These are phyloP conservation scores for Vanacampus margaritifer DNA, from an alignment of 2,113 vertebrate species.

Conservation along the genomic window DNA sequence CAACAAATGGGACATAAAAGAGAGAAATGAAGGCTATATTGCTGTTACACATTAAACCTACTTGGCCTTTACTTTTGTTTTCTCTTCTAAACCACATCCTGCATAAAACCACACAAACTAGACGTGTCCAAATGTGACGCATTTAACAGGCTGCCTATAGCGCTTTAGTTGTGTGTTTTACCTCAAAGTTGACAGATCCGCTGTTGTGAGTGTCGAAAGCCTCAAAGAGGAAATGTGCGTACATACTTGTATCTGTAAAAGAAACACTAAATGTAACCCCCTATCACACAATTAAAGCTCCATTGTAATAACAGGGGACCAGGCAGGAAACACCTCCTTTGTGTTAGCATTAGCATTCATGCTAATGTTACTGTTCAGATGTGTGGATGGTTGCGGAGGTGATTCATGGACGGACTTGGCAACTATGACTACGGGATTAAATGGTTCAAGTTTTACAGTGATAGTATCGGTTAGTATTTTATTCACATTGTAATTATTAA, in stretches of 20 bases:
- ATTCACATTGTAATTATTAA: too few species aligned
- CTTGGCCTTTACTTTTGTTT: neutral
- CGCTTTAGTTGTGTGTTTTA: slow-evolving; percentile 53
- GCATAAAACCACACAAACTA: neutral
- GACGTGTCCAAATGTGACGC: neutral
- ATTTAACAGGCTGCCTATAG: neutral
- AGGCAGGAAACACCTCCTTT: too few species aligned
- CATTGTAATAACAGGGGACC: too few species aligned
- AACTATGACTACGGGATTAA: too few species aligned
- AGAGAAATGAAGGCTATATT: neutral
- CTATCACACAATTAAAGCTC: neutral
- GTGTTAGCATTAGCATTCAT: too few species aligned
- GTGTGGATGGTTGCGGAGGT: too few species aligned
- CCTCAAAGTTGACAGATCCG: slow-evolving; percentile 90
- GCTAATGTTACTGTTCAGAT: too few species aligned
- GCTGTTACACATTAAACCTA: neutral
- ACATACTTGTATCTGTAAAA: slow-evolving; percentile 86
- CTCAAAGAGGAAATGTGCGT: slow-evolving; percentile 92
- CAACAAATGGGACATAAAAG: neutral
- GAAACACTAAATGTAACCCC: neutral
- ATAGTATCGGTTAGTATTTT: too few species aligned
- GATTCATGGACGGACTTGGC: too few species aligned
- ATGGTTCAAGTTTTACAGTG: too few species aligned
- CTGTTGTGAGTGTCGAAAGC: slow-evolving; percentile 91
- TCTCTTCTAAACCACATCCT: neutral